Evolutionary conservation across 2,888 invertebrate species (phyloP), one percentile per base, ranked within the genome.

Genomic region (Chrysotoxum bicinctum): DNA sequence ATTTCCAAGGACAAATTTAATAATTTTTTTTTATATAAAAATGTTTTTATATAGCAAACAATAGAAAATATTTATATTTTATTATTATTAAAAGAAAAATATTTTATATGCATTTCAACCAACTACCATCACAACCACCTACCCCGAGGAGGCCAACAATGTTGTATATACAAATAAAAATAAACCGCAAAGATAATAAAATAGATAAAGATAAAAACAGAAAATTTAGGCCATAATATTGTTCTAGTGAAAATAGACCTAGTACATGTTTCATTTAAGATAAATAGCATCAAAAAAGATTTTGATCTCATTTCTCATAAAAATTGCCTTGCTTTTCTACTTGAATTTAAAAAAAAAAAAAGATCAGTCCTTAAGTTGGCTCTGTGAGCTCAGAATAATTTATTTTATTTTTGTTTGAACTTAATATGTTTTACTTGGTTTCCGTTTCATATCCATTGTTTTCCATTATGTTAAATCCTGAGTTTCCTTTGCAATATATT

Each of bases 21-120:
- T 56, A 66, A 32, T 48, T 52, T 43, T 74, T 54, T 48, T 62
- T 70, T 52, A 70, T 58, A 56, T 45, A 48, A 19, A 56, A 43
- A 48, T 54, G 56, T 75, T 75, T 75, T 80, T 85, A 64, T 73
- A 76, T 81, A 81, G 37, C 52, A 76, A 66, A 30, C 54, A 32
- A 56, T 26, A 43, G 32, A 54, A 64, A 74, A 64, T 64, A 62
- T 62, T 43, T 64, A 26, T 26, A 26, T 9, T 40, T 58, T 45
- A 45, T n/a, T 16, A 16, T 40, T 77, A 81, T 80, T 84, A 66
- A 79, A 84, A 68, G 45, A 70, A 56, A 80, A 73, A 73, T 81
- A 23, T 85, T 85, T 81, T 86, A 82, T 86, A 78, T 80, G 86
- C 74, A 86, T 86, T 82, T 77, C 86, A 82, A 86, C 74, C 86